Percentiles rank a stretch among this genome's conserved stretches.
Evolutionary conservation across 2,113 vertebrate species (phyloP).

Genomic region (Myanophis thanlyinensis): DNA sequence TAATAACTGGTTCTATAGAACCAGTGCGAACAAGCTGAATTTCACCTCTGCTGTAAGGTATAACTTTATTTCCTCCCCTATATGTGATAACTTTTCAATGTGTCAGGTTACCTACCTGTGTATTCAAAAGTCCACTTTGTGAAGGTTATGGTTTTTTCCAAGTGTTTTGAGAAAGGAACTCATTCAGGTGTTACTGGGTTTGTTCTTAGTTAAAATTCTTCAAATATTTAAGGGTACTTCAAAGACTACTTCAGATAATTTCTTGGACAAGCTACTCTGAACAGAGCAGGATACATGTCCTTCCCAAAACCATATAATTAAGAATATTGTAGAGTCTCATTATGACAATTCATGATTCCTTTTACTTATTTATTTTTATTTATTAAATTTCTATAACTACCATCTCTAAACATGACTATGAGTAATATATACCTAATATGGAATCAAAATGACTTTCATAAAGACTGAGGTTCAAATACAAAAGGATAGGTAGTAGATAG

Average conservation of each 20-base stretch:
- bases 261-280: background rate
- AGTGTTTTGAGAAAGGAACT: slow-evolving; percentile 16
- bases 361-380: background rate
- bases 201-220: slow-evolving; percentile 47
- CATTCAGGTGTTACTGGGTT: slow-evolving; percentile 34
- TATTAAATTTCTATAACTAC: background rate
- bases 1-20: too few relatives aligned
- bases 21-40: too few relatives aligned
- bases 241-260: slow-evolving; percentile 6
- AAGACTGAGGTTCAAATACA: background rate
- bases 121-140: rapidly evolving
- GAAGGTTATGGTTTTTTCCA: background rate
- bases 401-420: background rate
- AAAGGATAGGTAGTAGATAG: background rate
- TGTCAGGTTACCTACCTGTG: background rate
- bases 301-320: background rate
- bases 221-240: slow-evolving; percentile 44
- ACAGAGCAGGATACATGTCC: background rate
- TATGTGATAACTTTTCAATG: background rate
- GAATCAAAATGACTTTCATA: background rate
- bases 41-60: background rate
- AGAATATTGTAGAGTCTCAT: background rate
- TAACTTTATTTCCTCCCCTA: background rate
- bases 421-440: background rate
- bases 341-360: background rate